Conservation (phyloP, 2,888 invertebrate genomes). For the Ochropacha duplaris region DNA sequence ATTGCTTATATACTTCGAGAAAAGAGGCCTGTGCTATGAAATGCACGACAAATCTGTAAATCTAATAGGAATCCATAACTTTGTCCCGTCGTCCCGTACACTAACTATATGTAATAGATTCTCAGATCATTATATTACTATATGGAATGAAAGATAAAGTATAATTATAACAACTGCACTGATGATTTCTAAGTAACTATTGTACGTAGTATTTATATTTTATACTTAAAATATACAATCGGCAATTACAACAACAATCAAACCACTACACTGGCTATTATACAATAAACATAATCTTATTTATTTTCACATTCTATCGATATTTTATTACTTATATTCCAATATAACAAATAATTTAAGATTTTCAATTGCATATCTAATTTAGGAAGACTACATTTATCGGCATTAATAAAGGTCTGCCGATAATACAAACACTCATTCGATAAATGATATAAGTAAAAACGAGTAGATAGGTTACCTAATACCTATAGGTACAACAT, state of each 20-base stretch:
- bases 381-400: not conserved
- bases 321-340: not conserved
- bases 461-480: too few species aligned
- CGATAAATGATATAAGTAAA: too few species aligned
- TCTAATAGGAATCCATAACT: slow-evolving; percentile 55
- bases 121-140: slow-evolving; percentile 34
- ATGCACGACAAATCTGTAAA: slow-evolving; percentile 36
- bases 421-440: not conserved
- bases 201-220: slow-evolving; percentile 15
- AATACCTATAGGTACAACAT: too few species aligned
- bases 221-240: slow-evolving; percentile 12
- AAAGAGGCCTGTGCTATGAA: slow-evolving; percentile 16
- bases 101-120: slow-evolving; percentile 18
- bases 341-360: not conserved
- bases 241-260: not conserved
- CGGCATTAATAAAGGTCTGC: not conserved
- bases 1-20: not conserved
- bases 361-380: not conserved
- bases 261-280: not conserved
- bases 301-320: too few species aligned
- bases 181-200: slow-evolving; percentile 15
- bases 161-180: slow-evolving; percentile 22
- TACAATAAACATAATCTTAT: too few species aligned
- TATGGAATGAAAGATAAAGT: slow-evolving; percentile 39
- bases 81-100: slow-evolving; percentile 20